Evolutionary conservation across 2,113 vertebrate species (phyloP).

Genomic region (Tachysurus fulvidraco): DNA sequence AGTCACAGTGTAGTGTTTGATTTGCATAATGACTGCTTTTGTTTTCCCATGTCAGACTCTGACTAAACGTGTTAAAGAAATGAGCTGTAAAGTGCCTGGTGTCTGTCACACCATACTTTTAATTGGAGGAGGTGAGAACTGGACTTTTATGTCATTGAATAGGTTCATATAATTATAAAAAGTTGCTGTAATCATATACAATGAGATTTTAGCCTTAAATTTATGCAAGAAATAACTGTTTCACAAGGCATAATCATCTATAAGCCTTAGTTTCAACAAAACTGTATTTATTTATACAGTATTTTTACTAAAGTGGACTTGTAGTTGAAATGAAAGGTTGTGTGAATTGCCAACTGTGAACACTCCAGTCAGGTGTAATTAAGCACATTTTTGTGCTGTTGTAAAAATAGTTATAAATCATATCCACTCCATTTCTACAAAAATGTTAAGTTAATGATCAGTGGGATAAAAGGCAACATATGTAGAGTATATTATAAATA

Average conservation of each 20-base stretch:
- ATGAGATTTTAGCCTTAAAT: background rate
- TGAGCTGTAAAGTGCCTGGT: slow-evolving; percentile 67
- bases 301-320: background rate
- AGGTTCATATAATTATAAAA: background rate
- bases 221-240: background rate
- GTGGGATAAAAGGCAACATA: background rate
- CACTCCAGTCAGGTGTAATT: background rate
- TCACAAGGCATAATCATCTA: background rate
- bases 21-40: background rate
- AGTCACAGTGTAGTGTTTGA: background rate
- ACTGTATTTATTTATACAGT: background rate
- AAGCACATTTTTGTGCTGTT: background rate
- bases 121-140: slow-evolving; percentile 74
- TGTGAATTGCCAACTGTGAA: background rate
- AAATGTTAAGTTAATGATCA: background rate
- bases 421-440: background rate
- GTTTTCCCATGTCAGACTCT: slow-evolving; percentile 62
- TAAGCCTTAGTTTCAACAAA: background rate
- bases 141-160: background rate
- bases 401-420: background rate
- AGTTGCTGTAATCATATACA: background rate
- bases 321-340: background rate
- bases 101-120: slow-evolving; percentile 67
- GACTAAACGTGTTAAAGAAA: slow-evolving; percentile 72
- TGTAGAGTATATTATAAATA: background rate